A percentile compares a stretch with the other conserved stretches of the same genome.
Evolutionary conservation across 2,797 vertebrate species (phyloP).

Genomic region (Heterohyrax brucei): DNA sequence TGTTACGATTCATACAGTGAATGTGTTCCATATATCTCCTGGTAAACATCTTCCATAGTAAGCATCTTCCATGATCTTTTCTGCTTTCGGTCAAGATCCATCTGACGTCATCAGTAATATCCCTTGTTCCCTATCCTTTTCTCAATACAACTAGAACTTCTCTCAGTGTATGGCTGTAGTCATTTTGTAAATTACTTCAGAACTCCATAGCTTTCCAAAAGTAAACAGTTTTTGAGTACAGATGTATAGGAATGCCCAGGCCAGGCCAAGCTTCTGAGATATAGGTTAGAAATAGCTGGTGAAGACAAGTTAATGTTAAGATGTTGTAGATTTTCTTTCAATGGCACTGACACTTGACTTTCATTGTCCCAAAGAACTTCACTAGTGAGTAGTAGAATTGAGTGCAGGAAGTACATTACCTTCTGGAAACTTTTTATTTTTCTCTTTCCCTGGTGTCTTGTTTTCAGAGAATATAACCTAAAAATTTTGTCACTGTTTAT

Average conservation of each 20-base stretch:
- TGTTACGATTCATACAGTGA: too few species aligned
- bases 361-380: background rate
- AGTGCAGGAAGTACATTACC: background rate
- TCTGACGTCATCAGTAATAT: too few species aligned
- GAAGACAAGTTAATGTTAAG: background rate
- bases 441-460: background rate
- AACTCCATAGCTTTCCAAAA: too few species aligned
- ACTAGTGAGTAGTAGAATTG: rapidly evolving
- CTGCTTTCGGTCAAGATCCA: too few species aligned
- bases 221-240: background rate
- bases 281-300: background rate
- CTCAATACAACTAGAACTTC: too few species aligned
- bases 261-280: background rate
- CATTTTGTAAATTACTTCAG: too few species aligned
- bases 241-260: background rate
- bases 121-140: too few species aligned
- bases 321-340: background rate
- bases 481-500: background rate
- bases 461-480: background rate
- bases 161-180: too few species aligned
- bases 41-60: too few species aligned
- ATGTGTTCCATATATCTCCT: too few species aligned
- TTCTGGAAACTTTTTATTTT: background rate
- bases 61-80: too few species aligned
- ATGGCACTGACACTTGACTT: background rate